Evolutionary conservation across 64 coral and sea anemone genomes (phyloP), one percentile per base, ranked within the genome.

Genomic region (Stichodactyla helianthus): DNA sequence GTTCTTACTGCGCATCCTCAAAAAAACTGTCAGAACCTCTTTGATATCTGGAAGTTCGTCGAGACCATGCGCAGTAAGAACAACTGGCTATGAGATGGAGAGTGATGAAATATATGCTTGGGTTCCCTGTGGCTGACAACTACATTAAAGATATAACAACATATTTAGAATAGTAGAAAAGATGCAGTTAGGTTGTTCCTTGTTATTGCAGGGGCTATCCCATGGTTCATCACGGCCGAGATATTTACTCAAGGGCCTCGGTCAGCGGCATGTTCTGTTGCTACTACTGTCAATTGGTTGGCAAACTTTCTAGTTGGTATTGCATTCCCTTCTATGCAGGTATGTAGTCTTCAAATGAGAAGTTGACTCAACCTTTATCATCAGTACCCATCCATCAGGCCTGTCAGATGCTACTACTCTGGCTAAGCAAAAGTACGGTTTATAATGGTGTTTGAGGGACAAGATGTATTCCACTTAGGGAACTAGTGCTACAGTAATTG

Each of bases 211-310:
- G 97, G 97, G 25, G 88, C 97, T 10, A 99, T 99, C 71, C 97
- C 97, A 2, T 99, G 97, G 97, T 95, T 99, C 18, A 99, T 99
- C 59, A 99, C 90, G 27, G 88, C 97, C 26, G 97, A 99, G 52
- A 58, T 99, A 79, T 99, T 99, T 58, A 87, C 97, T 18, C 97
- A 99, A 89, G 93, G 93, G 35, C 93, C 97, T 4, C 79, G 97
- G 7, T 84, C 97, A 28, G 93, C 93, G 10, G 97, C 93, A 25
- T 79, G 90, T 71, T 89, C 86, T 82, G 74, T 99, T 4, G 90
- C 90, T 25, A 91, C 87, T 28, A 78, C 79, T 28, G 97, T 89
- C 14, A 99, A 99, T 62, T 99, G 97, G 97, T 77, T 99, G 52
- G 62, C 97, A 53, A 99, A 95, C 77, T 99, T 99, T 74, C 44